Evolutionary conservation across 2,797 vertebrate species (phyloP).

Genomic region (Chromis chromis): DNA sequence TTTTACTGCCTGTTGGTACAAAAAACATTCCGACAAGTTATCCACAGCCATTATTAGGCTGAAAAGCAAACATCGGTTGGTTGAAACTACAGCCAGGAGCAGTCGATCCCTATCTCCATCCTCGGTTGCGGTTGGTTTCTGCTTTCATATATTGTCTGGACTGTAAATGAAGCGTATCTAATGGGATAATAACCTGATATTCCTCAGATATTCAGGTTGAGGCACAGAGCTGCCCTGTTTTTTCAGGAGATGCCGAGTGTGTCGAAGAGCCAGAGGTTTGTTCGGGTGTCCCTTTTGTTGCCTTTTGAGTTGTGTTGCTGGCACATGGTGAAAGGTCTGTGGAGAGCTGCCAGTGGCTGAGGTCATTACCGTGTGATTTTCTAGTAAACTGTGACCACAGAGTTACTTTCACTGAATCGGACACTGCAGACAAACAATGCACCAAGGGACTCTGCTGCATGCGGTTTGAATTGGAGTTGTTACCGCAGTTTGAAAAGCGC

Average conservation of each 20-base stretch:
- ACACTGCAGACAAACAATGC: constrained; percentile 34
- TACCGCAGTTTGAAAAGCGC: constrained; percentile 9
- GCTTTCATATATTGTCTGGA: constrained; percentile 53
- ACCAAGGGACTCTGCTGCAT: not conserved
- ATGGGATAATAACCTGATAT: constrained; percentile 66
- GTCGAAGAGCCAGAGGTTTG: constrained; percentile 62
- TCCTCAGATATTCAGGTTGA: constrained; percentile 61
- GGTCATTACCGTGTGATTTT: constrained; percentile 61
- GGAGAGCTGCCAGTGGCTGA: constrained; percentile 65
- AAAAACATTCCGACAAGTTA: constrained; percentile 23
- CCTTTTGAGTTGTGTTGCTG: constrained; percentile 64
- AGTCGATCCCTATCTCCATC: constrained; percentile 42
- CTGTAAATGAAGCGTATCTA: constrained; percentile 70
- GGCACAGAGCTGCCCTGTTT: constrained; percentile 58
- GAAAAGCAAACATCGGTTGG: constrained; percentile 39
- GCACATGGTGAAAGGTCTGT: constrained; percentile 63
- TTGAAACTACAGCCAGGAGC: constrained; percentile 42
- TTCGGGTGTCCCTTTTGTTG: constrained; percentile 60
- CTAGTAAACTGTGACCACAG: constrained; percentile 59
- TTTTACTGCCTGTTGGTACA: constrained; percentile 17
- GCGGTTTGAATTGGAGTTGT: constrained; percentile 23
- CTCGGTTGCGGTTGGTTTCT: constrained; percentile 25
- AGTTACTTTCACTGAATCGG: constrained; percentile 57
- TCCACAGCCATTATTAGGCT: constrained; percentile 27
- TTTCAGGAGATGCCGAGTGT: constrained; percentile 56